Evolutionary conservation across 2,888 invertebrate genomes (phyloP), one percentile per base, ranked within the genome.

Genomic region (Adelphocoris suturalis): DNA sequence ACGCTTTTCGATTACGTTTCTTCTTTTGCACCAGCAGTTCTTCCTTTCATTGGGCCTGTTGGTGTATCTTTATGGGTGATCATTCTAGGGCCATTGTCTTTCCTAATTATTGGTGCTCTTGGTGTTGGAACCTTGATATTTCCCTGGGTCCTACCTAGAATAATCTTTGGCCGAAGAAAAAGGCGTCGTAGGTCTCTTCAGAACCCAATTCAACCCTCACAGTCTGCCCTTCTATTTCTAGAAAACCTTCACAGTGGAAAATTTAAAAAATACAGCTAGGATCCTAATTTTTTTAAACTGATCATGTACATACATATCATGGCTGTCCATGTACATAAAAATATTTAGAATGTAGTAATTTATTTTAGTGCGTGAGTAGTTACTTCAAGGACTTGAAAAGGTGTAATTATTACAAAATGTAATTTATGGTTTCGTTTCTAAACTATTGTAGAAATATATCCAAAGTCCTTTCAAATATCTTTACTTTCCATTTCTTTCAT

Each of bases 41-140:
- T 48, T 37, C 46, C 61, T 46, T 28, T 82, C 46, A 61, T 89
- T 16, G 89, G 82, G 27, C 89, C 89, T n/a, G 23, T 96, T 11
- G 94, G 94, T 92, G 94, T 95, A 90, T 94, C 95, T 0, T 93
- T 95, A 55, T 94, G 95, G 92, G 94, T 96, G 88, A 92, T 96
- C 92, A 93, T 95, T 86, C 93, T 96, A 80, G 95, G 96, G 0
- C 96, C 96, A 0, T 93, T 96, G 81, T 95, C 95, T 0, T 93
- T 96, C 86, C 93, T 96, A 61, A 94, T 96, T 84, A 95, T 95
- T 0, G 94, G 96, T 0, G 94, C 95, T 0, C 94, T 96, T 16
- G 95, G 96, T 0, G 92, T 95, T 19, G 94, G 95, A 0, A 94
- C 96, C 0, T 94, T 96, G 78, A 93, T 96, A 91, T 95, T 96